These are phyloP conservation scores for Microchrysa polita DNA, from an alignment of 2,888 invertebrate species.

Conservation along the genomic window DNA sequence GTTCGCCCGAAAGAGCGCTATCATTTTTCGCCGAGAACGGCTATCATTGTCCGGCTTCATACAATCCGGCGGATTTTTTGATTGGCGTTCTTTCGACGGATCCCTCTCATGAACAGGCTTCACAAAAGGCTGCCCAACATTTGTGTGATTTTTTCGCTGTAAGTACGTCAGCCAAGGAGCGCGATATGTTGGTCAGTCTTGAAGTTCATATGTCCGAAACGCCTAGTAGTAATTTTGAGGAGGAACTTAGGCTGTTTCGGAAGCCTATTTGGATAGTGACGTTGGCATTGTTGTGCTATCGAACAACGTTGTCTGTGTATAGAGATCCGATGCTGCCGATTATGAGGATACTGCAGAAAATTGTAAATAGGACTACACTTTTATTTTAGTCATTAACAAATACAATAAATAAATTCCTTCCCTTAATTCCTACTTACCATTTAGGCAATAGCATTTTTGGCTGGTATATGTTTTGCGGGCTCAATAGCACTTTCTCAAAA, in stretches of 20 bases:
- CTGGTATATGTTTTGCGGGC: constrained; percentile 86
- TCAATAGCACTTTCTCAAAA: constrained; percentile 76
- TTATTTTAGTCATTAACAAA: too few relatives aligned
- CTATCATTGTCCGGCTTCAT: constrained; percentile 80
- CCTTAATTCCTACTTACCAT: constrained; percentile 7
- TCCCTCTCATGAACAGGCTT: constrained; percentile 79
- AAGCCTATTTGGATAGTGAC: constrained; percentile 76
- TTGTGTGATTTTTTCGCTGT: constrained; percentile 83
- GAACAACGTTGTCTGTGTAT: constrained; percentile 77
- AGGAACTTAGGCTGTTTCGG: constrained; percentile 63
- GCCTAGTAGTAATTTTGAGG: constrained; percentile 64
- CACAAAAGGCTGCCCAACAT: constrained; percentile 74
- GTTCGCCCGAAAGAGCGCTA: constrained; percentile 72
- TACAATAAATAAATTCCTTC: not conserved
- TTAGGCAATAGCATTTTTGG: constrained; percentile 76
- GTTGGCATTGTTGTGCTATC: constrained; percentile 78
- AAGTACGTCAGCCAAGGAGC: constrained; percentile 79
- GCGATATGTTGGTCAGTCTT: constrained; percentile 77
- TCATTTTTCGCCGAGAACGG: constrained; percentile 80
- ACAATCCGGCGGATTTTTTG: constrained; percentile 91
- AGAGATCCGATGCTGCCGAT: constrained; percentile 84
- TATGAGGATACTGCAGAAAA: constrained; percentile 81
- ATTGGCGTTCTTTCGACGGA: constrained; percentile 84
- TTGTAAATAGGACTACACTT: too few relatives aligned
- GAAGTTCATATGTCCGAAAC: constrained; percentile 74